Evolutionary conservation across 2,113 vertebrate genomes (phyloP).

Genomic region (Symphodus melops): DNA sequence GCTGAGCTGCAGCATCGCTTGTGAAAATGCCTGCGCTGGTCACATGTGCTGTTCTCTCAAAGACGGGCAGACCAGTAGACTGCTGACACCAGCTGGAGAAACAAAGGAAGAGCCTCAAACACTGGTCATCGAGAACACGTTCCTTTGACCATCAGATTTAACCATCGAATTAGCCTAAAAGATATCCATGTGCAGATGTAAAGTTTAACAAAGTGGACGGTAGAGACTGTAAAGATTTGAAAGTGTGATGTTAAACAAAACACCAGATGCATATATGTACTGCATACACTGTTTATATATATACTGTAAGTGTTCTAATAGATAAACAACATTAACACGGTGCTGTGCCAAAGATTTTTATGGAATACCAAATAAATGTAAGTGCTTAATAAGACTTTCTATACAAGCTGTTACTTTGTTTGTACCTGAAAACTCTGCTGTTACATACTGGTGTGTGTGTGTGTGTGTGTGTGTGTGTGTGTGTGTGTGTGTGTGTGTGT

Average conservation of each 20-base stretch:
- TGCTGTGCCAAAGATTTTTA: conserved; percentile 30
- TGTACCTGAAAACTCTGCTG: conserved; percentile 2
- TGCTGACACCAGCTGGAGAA: conserved; percentile 31
- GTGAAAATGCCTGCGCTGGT: conserved; percentile 70
- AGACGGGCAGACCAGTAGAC: conserved; percentile 15
- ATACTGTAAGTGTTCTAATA: neutral
- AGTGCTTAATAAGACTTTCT: too few species aligned
- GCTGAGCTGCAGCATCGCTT: conserved; percentile 73
- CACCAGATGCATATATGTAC: too few species aligned
- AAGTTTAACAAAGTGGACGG: neutral
- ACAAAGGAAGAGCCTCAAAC: conserved; percentile 48
- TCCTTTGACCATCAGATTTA: conserved; percentile 35
- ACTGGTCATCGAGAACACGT: conserved; percentile 70
- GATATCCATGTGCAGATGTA: neutral
- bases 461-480: too few species aligned
- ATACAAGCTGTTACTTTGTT: neutral
- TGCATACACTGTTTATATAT: too few species aligned
- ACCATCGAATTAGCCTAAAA: neutral
- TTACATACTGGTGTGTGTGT: too few species aligned
- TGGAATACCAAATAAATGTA: neutral
- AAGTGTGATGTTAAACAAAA: neutral
- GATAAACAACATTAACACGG: conserved; percentile 18
- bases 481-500: too few species aligned
- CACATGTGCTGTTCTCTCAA: conserved; percentile 76
- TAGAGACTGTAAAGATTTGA: neutral